A percentile compares a stretch with the other conserved stretches of the same genome.
Conservation (phyloP, 2,888 invertebrate species). For the Mythimna vitellina region DNA sequence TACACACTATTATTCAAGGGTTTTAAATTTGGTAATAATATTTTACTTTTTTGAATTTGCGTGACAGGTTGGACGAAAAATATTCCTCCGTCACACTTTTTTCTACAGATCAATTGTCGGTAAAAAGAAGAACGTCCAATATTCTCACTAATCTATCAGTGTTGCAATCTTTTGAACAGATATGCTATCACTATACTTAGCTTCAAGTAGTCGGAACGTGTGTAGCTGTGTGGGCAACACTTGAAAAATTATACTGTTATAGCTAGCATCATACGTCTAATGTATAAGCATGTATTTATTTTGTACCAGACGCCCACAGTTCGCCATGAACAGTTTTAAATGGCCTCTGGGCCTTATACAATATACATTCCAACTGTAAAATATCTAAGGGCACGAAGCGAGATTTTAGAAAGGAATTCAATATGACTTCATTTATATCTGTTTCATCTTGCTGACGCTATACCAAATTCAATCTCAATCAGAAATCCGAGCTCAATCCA, state of each 20-base stretch:
- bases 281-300: conserved; percentile 46
- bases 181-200: conserved; percentile 51
- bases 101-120: too few relatives aligned
- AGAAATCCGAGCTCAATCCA: conserved; percentile 20
- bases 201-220: conserved; percentile 49
- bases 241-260: conserved; percentile 57
- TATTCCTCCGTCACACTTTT: too few relatives aligned
- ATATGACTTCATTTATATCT: conserved; percentile 2
- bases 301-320: conserved; percentile 42
- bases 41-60: too few relatives aligned
- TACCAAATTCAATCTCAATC: conserved; percentile 27
- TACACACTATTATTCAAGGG: too few relatives aligned
- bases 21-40: too few relatives aligned
- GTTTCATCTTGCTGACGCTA: conserved; percentile 24
- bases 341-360: conserved; percentile 26
- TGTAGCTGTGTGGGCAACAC: conserved; percentile 40
- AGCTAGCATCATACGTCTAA: conserved; percentile 40
- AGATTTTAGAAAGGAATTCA: conserved; percentile 14
- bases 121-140: too few relatives aligned
- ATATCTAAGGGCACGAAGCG: conserved; percentile 4
- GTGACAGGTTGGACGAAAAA: too few relatives aligned
- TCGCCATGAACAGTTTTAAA: conserved; percentile 39
- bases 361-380: conserved; percentile 22
- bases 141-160: conserved; percentile 43
- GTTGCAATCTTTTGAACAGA: conserved; percentile 58